These are phyloP conservation scores for Phoeniculus purpureus DNA, from an alignment of 2,797 vertebrate species.

Conservation along the genomic window DNA sequence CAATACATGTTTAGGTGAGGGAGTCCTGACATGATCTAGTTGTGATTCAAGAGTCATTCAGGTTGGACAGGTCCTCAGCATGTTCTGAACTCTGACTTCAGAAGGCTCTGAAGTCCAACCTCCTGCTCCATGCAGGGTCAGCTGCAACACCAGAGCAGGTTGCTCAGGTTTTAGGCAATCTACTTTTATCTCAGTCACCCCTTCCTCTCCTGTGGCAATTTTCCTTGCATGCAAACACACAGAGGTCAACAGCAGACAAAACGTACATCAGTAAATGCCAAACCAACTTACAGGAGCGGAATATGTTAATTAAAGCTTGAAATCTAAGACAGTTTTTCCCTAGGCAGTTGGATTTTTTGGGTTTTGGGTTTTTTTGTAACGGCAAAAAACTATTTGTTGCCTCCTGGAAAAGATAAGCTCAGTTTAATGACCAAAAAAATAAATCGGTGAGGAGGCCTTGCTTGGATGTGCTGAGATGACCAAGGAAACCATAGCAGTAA, in stretches of 20 bases:
- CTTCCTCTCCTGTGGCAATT: background rate
- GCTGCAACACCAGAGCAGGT: background rate
- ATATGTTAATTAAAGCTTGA: background rate
- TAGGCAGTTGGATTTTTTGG: background rate
- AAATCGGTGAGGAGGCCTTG: background rate
- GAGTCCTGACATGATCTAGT: fast-evolving
- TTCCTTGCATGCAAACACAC: background rate
- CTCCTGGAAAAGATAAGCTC: background rate
- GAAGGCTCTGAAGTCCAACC: background rate
- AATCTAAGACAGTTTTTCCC: background rate
- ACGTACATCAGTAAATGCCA: fast-evolving
- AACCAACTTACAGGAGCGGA: background rate
- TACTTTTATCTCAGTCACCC: background rate
- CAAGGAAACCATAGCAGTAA: background rate
- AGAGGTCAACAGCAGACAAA: background rate
- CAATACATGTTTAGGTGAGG: background rate
- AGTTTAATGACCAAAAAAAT: background rate
- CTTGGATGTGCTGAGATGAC: background rate
- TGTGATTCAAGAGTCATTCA: background rate
- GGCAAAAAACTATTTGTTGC: background rate
- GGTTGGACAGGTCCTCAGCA: background rate
- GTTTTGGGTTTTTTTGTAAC: background rate
- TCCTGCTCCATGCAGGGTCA: background rate
- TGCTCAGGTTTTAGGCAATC: background rate
- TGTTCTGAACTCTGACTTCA: background rate